Conservation (phyloP, 2,797 vertebrate species). For the Antrozous pallidus region DNA sequence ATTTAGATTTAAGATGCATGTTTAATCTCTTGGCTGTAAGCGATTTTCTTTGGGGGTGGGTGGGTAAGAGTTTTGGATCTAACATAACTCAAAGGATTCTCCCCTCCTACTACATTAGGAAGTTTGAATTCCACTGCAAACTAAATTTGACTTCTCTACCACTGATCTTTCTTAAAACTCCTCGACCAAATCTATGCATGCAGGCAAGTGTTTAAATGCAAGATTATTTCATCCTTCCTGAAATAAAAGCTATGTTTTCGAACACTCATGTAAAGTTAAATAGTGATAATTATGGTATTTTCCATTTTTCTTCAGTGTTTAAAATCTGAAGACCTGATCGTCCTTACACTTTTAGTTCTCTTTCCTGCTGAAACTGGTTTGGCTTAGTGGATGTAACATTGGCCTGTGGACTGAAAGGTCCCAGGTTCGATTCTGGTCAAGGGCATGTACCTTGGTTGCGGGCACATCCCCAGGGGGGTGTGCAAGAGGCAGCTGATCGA, state of each 20-base stretch:
- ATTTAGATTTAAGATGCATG: conserved; percentile 32
- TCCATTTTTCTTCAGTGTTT: conserved; percentile 13
- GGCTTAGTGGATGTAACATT: too few species aligned
- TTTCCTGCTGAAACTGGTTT: too few species aligned
- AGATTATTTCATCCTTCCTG: not conserved
- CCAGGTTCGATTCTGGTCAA: too few species aligned
- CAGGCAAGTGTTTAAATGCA: not conserved
- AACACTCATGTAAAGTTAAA: conserved; percentile 10
- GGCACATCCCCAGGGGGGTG: too few species aligned
- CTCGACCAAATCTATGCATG: not conserved
- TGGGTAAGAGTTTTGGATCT: not conserved
- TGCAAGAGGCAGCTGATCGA: too few species aligned
- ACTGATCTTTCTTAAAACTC: not conserved
- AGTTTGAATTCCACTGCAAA: conserved; percentile 19
- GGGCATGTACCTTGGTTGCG: too few species aligned
- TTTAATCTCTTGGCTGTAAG: not conserved
- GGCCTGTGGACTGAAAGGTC: too few species aligned
- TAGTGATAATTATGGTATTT: not conserved
- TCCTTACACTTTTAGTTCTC: conserved; percentile 31
- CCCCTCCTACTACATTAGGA: not conserved
- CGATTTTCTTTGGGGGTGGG: not conserved
- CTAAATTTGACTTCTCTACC: not conserved
- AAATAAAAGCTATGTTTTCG: not conserved
- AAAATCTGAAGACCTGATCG: not conserved
- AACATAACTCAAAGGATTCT: conserved; percentile 2